phyloP scores from a whole-genome alignment of 2,888 invertebrate genomes.

The Philereme vetulata region DNA sequence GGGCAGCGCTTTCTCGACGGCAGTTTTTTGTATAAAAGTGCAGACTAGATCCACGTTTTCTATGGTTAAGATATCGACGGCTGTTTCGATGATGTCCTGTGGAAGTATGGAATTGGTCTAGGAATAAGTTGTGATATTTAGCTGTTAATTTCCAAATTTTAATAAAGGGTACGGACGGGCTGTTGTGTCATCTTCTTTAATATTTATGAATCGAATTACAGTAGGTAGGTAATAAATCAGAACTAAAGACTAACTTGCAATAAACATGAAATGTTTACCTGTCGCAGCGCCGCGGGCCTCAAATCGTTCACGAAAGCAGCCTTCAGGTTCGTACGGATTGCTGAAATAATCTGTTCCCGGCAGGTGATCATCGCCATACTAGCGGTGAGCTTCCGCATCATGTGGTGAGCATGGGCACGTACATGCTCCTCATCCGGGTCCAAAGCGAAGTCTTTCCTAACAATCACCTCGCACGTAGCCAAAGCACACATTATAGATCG shows the following conservation, averaged over 20 bases:
- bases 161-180: too few relatives aligned
- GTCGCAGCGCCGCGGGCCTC: slow-evolving; percentile 85
- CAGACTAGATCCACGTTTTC: slow-evolving; percentile 99
- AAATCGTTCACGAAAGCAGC: slow-evolving; percentile 90
- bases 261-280: slow-evolving; percentile 51
- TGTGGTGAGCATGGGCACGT: slow-evolving; percentile 96
- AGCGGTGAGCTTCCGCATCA: slow-evolving; percentile 97
- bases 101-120: slow-evolving; percentile 25
- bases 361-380: slow-evolving; percentile 99
- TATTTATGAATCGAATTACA: too few relatives aligned
- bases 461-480: slow-evolving; percentile 97
- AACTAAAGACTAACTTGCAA: too few relatives aligned
- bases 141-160: too few relatives aligned
- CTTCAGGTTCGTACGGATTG: slow-evolving; percentile 95
- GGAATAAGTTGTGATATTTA: too few relatives aligned
- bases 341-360: slow-evolving; percentile 94
- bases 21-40: slow-evolving; percentile 98
- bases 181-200: too few relatives aligned
- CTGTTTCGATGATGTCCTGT: slow-evolving; percentile 94
- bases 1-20: slow-evolving; percentile 97
- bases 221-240: too few relatives aligned
- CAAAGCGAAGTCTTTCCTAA: slow-evolving; percentile 98
- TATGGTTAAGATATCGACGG: slow-evolving; percentile 92
- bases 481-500: slow-evolving; percentile 98
- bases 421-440: slow-evolving; percentile 97